Conservation (phyloP, 2,888 invertebrate species). For the Limnephilus auricula region DNA sequence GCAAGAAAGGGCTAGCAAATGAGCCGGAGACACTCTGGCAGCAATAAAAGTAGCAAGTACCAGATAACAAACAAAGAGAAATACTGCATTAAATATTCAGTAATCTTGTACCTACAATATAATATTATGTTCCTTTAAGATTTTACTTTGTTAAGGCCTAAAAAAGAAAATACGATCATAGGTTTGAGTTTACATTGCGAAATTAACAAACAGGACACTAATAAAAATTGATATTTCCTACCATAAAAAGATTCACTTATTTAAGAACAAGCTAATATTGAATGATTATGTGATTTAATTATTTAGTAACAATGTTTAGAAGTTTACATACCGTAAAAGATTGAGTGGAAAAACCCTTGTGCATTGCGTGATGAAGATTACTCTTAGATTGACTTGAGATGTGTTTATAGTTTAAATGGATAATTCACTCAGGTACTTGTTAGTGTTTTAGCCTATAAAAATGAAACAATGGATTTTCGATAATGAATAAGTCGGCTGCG, state of each 20-base stretch:
- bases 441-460: slow-evolving; percentile 21
- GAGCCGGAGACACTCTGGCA: too few relatives aligned
- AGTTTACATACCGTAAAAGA: not conserved
- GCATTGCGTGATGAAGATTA: not conserved
- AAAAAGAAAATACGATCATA: too few relatives aligned
- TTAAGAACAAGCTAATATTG: not conserved
- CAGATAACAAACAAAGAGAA: too few relatives aligned
- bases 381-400: not conserved
- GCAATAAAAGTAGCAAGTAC: too few relatives aligned
- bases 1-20: too few relatives aligned
- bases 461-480: slow-evolving; percentile 32
- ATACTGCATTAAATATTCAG: too few relatives aligned
- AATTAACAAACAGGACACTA: not conserved
- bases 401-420: slow-evolving; percentile 2
- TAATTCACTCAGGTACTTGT: not conserved
- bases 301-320: not conserved
- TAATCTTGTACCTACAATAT: too few relatives aligned
- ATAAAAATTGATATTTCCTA: not conserved
- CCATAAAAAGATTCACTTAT: not conserved
- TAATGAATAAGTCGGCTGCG: slow-evolving; percentile 12
- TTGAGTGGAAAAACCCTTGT: not conserved
- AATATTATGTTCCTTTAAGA: too few relatives aligned
- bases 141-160: too few relatives aligned
- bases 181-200: too few relatives aligned
- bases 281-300: too few relatives aligned